phyloP scores from a whole-genome alignment of 2,888 invertebrate species.

The Rapana venosa region DNA sequence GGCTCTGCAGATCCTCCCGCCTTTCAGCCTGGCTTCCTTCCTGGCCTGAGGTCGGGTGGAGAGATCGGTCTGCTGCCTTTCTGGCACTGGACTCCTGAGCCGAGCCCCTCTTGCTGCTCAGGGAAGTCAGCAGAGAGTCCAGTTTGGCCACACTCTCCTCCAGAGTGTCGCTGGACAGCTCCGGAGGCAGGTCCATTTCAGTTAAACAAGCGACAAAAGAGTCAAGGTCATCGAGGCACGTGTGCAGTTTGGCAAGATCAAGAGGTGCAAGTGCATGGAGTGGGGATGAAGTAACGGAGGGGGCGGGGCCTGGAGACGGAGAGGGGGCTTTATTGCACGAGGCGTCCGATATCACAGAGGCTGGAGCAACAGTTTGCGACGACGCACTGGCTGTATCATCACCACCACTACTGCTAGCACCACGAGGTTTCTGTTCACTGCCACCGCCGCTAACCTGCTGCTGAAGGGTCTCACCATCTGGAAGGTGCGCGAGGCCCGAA shows the following conservation, averaged over 20 bases:
- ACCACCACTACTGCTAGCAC: not conserved
- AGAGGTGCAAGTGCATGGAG: not conserved
- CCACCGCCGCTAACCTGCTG: slow-evolving; percentile 12
- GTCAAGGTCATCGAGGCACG: slow-evolving; percentile 56
- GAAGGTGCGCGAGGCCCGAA: not conserved
- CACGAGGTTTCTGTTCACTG: slow-evolving; percentile 10
- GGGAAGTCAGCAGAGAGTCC: slow-evolving; percentile 42
- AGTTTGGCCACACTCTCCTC: slow-evolving; percentile 63
- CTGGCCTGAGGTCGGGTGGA: not conserved
- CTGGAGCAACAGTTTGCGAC: not conserved
- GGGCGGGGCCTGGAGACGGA: not conserved
- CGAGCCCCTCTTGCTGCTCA: not conserved
- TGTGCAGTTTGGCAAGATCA: slow-evolving; percentile 48
- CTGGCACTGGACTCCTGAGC: not conserved
- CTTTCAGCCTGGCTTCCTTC: slow-evolving; percentile 1
- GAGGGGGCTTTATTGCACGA: slow-evolving; percentile 36
- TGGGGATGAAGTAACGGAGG: not conserved
- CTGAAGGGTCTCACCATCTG: not conserved
- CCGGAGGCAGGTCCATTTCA: slow-evolving; percentile 63
- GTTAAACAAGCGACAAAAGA: slow-evolving; percentile 69
- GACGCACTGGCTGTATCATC: not conserved
- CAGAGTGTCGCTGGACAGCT: slow-evolving; percentile 53
- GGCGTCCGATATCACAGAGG: not conserved
- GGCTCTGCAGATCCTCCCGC: not conserved
- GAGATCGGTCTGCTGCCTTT: slow-evolving; percentile 1